A percentile compares a stretch with the other conserved stretches of the same genome.
These are phyloP conservation scores for Macrostomum lignano DNA, from an alignment of 1,140 invertebrate genomes.

Conservation along the genomic window DNA sequence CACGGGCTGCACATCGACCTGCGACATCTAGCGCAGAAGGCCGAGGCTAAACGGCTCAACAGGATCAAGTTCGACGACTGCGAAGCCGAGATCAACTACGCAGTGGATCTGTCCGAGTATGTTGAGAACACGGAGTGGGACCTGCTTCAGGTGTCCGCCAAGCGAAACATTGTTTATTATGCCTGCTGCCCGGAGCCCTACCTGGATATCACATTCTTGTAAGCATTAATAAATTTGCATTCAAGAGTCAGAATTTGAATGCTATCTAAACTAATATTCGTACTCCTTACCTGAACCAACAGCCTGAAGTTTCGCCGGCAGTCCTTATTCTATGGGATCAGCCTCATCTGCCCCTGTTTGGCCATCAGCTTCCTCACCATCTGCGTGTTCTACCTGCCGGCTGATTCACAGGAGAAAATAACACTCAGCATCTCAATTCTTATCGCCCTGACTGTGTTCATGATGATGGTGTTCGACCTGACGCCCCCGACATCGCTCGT, in stretches of 20 bases:
- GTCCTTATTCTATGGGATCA: slow-evolving; percentile 26
- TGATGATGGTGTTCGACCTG: too few species aligned
- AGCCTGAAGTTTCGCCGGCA: slow-evolving; percentile 21
- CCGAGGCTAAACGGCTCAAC: too few species aligned
- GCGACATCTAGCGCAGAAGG: slow-evolving; percentile 1
- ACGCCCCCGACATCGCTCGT: too few species aligned
- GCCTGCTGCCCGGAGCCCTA: slow-evolving; percentile 19
- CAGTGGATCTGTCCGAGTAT: background rate
- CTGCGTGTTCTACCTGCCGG: slow-evolving; percentile 84
- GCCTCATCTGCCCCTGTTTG: slow-evolving; percentile 27
- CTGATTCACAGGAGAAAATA: slow-evolving; percentile 88
- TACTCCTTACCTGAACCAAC: too few species aligned
- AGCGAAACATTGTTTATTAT: slow-evolving; percentile 15
- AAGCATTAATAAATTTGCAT: too few species aligned
- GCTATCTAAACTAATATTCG: too few species aligned
- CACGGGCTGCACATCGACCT: slow-evolving; percentile 9
- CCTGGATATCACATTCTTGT: slow-evolving; percentile 22
- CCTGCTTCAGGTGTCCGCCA: background rate
- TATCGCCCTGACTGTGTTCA: too few species aligned
- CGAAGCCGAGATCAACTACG: slow-evolving; percentile 1
- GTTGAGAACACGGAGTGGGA: slow-evolving; percentile 3
- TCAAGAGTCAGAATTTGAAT: too few species aligned
- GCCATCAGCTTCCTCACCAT: slow-evolving; percentile 69
- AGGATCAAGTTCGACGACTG: background rate
- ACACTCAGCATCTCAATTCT: slow-evolving; percentile 92